Evolutionary conservation across 2,888 invertebrate genomes (phyloP), one percentile per base, ranked within the genome.

Genomic region (Agrotis segetum): DNA sequence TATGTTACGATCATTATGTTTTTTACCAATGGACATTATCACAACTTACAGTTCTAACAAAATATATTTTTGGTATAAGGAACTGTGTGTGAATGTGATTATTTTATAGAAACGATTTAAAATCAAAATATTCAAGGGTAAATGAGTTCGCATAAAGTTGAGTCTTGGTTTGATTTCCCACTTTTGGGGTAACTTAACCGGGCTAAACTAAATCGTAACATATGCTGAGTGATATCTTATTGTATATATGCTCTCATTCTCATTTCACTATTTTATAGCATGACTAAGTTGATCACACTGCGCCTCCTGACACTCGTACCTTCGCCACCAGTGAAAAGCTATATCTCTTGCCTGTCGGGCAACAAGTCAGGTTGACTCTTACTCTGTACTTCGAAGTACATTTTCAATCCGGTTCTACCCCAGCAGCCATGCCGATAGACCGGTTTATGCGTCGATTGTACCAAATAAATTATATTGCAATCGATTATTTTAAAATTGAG

Each of bases 381-480:
- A 17, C 24, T 11, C 47, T 46, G 29, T 4, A 47, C n/a, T 17
- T 9, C 13, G 46, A 21, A 47, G n/a, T 53, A 29, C 9, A 52
- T 61, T 52, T 17, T 58, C 5, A 52, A 16, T 68, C 16, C 11
- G 21, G 46, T 50, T 21, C 49, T n/a, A 65, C 11, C 55, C 63
- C 53, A 58, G 52, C 2, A 47, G 40, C 78, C 79, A 64, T 77
- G 78, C 82, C 55, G 74, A 64, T 69, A 83, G 64, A 47, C 69
- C 65, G 56, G 40, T 47, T 49, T 21, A 60, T 52, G 16, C 56
- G 59, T 77, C 74, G 74, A 71, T 81, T 75, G 74, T 75, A 81
- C 84, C 81, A 81, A 82, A 82, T 67, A 64, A 71, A 44, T 67
- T 67, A 56, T 16, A 74, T 61, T 52, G 17, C 74, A 73, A 52